Conservation (phyloP, 2,888 invertebrate genomes). For the Psococerastis gibbosa region DNA sequence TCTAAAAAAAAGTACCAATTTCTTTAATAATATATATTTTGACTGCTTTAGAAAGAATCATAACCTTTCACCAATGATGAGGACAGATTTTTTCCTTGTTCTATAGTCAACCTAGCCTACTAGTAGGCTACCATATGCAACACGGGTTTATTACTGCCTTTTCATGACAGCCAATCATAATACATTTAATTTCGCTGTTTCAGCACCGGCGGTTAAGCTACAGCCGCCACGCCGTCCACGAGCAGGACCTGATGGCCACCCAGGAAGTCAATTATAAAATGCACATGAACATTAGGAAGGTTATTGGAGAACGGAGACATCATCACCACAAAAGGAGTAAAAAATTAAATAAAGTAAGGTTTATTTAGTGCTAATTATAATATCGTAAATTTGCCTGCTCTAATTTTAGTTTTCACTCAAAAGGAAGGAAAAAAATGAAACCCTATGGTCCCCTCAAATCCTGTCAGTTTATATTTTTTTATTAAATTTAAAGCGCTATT, state of each 20-base stretch:
- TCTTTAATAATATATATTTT: too few species aligned
- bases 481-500: too few species aligned
- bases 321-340: slow-evolving; percentile 58
- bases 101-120: neutral
- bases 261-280: slow-evolving; percentile 72
- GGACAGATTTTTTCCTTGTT: neutral
- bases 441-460: too few species aligned
- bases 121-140: neutral
- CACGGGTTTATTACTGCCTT: slow-evolving; percentile 10
- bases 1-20: too few species aligned
- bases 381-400: too few species aligned
- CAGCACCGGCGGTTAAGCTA: slow-evolving; percentile 80
- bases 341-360: slow-evolving; percentile 54
- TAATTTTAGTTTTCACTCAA: too few species aligned
- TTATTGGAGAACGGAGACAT: slow-evolving; percentile 63
- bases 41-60: too few species aligned
- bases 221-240: slow-evolving; percentile 78
- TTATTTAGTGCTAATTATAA: too few species aligned
- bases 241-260: slow-evolving; percentile 66
- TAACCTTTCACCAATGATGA: too few species aligned
- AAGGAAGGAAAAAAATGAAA: too few species aligned
- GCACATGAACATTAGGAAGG: slow-evolving; percentile 73
- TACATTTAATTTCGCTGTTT: slow-evolving; percentile 20
- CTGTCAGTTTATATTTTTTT: too few species aligned
- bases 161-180: neutral